These are phyloP conservation scores for Enoplosus armatus DNA, from an alignment of 2,797 vertebrate genomes.

Conservation along the genomic window DNA sequence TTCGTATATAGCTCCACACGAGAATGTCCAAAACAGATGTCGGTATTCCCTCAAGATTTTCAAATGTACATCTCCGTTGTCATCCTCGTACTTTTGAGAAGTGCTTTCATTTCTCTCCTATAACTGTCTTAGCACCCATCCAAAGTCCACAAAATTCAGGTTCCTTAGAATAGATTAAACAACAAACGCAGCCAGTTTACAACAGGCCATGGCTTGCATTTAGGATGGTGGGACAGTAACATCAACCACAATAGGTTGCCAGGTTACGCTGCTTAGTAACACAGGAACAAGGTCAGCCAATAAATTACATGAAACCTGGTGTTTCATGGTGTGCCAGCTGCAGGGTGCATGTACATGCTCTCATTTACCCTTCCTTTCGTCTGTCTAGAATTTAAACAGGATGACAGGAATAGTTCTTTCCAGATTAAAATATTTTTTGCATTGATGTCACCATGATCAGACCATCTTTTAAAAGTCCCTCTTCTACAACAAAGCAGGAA, in stretches of 20 bases:
- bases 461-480: conserved; percentile 22
- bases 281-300: conserved; percentile 66
- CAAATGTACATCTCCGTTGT: conserved; percentile 1
- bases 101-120: conserved; percentile 4
- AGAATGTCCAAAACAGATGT: conserved; percentile 1
- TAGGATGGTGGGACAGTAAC: conserved; percentile 31
- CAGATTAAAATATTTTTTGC: conserved; percentile 48
- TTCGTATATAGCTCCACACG: neutral
- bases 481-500: conserved; percentile 29
- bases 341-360: conserved; percentile 43
- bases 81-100: neutral
- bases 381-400: conserved; percentile 39
- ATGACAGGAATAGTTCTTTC: conserved; percentile 29
- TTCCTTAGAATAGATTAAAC: conserved; percentile 7
- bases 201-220: conserved; percentile 16
- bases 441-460: conserved; percentile 49
- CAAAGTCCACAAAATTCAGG: conserved; percentile 11
- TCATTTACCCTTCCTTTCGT: conserved; percentile 40
- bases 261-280: conserved; percentile 76
- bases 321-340: conserved; percentile 30
- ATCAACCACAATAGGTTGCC: conserved; percentile 59
- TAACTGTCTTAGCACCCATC: neutral
- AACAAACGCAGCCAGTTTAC: conserved; percentile 10
- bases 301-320: conserved; percentile 68
- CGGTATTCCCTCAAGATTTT: neutral